Evolutionary conservation across 2,888 invertebrate genomes (phyloP), one percentile per base, ranked within the genome.

Genomic region (Euzophera pinguis): DNA sequence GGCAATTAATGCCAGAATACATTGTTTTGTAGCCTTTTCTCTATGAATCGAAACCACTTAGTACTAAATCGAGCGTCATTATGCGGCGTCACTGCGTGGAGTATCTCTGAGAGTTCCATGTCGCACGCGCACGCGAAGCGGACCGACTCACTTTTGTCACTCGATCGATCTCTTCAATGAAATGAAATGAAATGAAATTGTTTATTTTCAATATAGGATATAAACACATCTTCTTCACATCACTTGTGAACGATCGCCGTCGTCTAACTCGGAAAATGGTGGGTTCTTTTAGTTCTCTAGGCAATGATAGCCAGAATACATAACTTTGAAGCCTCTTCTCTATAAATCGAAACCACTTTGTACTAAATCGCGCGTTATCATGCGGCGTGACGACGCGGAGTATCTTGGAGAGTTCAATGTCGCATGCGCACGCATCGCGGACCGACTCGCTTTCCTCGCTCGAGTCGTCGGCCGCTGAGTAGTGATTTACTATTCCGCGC

Each of bases 181-280:
- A n/a, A n/a, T n/a, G n/a, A n/a, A n/a, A n/a, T n/a, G n/a, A n/a
- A n/a, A n/a, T n/a, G n/a, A n/a, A n/a, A n/a, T n/a, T n/a, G n/a
- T n/a, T n/a, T n/a, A n/a, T n/a, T n/a, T n/a, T n/a, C n/a, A n/a
- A n/a, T n/a, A n/a, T n/a, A n/a, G n/a, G n/a, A n/a, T n/a, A n/a
- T n/a, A n/a, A n/a, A n/a, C n/a, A n/a, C n/a, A n/a, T n/a, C n/a
- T n/a, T n/a, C n/a, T n/a, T n/a, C n/a, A n/a, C n/a, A n/a, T n/a
- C n/a, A n/a, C n/a, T n/a, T n/a, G n/a, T 80, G 87, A 93, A 84
- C 75, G 93, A 81, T 83, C 92, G 73, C 92, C 93, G 48, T 93
- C 94, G 56, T 94, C 94, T 71, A 93, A 94, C 69, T 94, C 94
- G 51, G 94, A 94, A 84, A 93, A 94, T 76, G 94, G 94, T 94